Evolutionary conservation across 2,797 vertebrate genomes (phyloP), one percentile per base, ranked within the genome.

Genomic region (Notolepis coatsorum): DNA sequence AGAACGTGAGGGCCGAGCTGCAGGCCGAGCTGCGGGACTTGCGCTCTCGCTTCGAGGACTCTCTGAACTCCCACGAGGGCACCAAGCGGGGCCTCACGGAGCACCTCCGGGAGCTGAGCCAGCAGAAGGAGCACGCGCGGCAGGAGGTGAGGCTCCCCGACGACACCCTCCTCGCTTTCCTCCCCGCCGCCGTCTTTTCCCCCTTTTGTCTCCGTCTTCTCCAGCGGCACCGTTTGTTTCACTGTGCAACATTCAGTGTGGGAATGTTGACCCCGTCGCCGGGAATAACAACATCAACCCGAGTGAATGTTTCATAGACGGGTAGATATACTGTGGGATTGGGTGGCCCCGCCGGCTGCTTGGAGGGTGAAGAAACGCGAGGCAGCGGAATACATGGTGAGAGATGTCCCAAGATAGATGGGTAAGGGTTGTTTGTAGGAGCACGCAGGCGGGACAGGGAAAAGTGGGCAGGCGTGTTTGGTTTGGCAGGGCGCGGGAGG

Each of bases 41-140:
- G 8, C 89, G 69, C 18, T 55, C 55, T 46, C 88, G 84, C 47
- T 94, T 95, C 46, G 92, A 89, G 66, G 89, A 86, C 1, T 91
- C 93, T 24, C 57, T 91, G 43, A 48, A 71, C 3, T 81, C 77
- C 33, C 87, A 88, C 47, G 90, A 93, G 82, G 77, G 55, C 10
- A 73, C 79, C 2, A 62, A 50, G 38, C 60, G 57, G 10, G 79
- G 67, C n/a, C 71, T 94, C 57, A 78, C 68, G 1, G 75, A 92
- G 58, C 66, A 81, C 33, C 73, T 85, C 65, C 84, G 78, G 66
- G 89, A 92, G 37, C 15, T 89, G 33, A 86, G 24, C 0, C 81
- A 88, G 3, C 85, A 90, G 63, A 82, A 66, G 56, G 87, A 91
- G n/a, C 8, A 48, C 0, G 2, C 61, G 1, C 79, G 62, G 25